Conservation (phyloP, 2,113 vertebrate genomes). For the Psittacus erithacus region DNA sequence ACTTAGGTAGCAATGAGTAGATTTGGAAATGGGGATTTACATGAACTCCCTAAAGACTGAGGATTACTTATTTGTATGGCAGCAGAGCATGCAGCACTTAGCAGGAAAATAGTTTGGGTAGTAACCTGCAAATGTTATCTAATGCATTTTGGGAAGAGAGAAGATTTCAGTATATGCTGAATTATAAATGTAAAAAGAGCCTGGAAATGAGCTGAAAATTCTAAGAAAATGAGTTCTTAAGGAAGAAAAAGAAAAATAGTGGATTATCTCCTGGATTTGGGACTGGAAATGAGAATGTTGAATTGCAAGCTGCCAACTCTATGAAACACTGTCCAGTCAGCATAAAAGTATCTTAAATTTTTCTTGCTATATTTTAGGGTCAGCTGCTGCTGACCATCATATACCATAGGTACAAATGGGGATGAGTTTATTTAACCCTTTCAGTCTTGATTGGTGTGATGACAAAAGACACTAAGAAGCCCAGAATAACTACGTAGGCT, state of each 20-base stretch:
- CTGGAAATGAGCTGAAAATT: not conserved
- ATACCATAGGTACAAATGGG: fast-evolving
- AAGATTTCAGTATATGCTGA: not conserved
- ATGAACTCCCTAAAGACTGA: not conserved
- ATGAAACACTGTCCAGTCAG: not conserved
- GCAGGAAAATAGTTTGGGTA: not conserved
- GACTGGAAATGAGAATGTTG: not conserved
- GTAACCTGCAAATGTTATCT: not conserved
- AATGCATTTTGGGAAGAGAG: not conserved
- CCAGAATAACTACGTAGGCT: not conserved
- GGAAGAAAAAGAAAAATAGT: not conserved
- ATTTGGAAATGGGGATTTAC: not conserved
- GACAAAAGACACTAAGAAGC: not conserved
- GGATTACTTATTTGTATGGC: not conserved
- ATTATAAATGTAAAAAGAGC: not conserved
- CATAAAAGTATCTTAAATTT: not conserved
- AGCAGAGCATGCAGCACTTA: not conserved
- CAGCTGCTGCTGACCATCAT: not conserved
- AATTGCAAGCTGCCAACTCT: not conserved
- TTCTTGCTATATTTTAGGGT: not conserved
- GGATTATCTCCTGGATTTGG: not conserved
- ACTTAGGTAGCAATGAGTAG: not conserved
- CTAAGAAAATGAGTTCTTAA: not conserved
- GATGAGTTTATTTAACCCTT: not conserved
- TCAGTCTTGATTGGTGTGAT: not conserved